Conservation (phyloP, 1,140 invertebrate genomes). For the Papilio xuthus region DNA sequence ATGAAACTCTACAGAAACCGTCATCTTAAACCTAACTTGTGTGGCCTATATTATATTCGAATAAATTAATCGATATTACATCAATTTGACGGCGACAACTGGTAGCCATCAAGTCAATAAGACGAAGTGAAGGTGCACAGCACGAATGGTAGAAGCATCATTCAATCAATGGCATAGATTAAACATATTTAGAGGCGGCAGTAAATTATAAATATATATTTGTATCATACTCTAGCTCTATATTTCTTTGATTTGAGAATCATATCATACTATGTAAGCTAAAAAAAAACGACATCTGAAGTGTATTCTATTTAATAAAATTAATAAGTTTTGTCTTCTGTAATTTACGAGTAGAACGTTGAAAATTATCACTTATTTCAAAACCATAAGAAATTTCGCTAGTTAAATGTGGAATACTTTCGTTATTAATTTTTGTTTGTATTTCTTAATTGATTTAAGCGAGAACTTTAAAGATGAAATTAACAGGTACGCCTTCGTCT, state of each 20-base stretch:
- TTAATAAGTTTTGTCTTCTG: not conserved
- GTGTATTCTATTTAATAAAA: not conserved
- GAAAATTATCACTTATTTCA: not conserved
- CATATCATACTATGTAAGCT: too few relatives aligned
- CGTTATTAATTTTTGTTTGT: conserved; percentile 41
- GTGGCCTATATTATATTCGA: conserved; percentile 8
- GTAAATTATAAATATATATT: not conserved
- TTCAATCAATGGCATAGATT: conserved; percentile 30
- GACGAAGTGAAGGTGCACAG: not conserved
- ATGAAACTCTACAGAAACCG: not conserved
- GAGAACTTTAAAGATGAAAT: conserved; percentile 37
- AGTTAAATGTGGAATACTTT: not conserved
- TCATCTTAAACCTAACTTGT: not conserved
- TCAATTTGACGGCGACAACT: conserved; percentile 20
- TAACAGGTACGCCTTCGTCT: conserved; percentile 50
- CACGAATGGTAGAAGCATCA: conserved; percentile 8
- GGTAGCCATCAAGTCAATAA: conserved; percentile 6
- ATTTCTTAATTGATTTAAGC: conserved; percentile 41
- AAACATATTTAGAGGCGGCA: not conserved
- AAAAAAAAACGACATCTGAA: not conserved
- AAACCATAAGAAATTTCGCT: not conserved
- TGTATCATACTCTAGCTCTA: too few relatives aligned
- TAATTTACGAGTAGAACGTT: not conserved
- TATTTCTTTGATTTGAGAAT: too few relatives aligned
- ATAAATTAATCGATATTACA: conserved; percentile 12